phyloP scores from a whole-genome alignment of 2,888 invertebrate genomes.

The Pheosia tremula region DNA sequence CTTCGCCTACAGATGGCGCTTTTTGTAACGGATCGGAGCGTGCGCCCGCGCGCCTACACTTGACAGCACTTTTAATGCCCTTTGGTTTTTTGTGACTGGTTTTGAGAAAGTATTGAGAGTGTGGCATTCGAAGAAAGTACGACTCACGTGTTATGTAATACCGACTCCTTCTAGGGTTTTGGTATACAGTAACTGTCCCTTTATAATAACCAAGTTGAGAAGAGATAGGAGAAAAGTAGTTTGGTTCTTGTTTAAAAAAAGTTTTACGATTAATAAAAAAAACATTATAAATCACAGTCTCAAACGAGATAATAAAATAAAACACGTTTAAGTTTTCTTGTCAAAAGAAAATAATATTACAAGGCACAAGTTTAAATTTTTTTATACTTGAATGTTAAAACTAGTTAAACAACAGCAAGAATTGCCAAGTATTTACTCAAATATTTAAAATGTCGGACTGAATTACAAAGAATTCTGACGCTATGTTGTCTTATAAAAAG shows the following conservation, averaged over 20 bases:
- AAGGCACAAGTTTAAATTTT: neutral
- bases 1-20: conserved; percentile 30
- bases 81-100: conserved; percentile 17
- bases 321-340: too few relatives aligned
- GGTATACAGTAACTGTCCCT: too few relatives aligned
- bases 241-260: too few relatives aligned
- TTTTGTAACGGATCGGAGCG: conserved; percentile 19
- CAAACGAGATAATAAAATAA: too few relatives aligned
- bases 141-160: neutral
- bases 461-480: neutral
- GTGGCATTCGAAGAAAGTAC: conserved; percentile 19
- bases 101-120: conserved; percentile 24
- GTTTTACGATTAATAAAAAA: too few relatives aligned
- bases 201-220: too few relatives aligned
- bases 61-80: conserved; percentile 14
- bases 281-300: too few relatives aligned
- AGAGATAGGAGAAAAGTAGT: too few relatives aligned
- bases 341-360: too few relatives aligned
- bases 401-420: neutral
- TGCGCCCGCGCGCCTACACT: conserved; percentile 30
- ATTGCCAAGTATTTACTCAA: neutral
- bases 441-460: neutral
- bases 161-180: neutral
- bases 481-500: conserved; percentile 11
- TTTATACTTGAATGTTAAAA: neutral